Base-by-base conservation (phyloP, 2,888 invertebrate genomes). In the Drosophila parthenogenetica region DNA sequence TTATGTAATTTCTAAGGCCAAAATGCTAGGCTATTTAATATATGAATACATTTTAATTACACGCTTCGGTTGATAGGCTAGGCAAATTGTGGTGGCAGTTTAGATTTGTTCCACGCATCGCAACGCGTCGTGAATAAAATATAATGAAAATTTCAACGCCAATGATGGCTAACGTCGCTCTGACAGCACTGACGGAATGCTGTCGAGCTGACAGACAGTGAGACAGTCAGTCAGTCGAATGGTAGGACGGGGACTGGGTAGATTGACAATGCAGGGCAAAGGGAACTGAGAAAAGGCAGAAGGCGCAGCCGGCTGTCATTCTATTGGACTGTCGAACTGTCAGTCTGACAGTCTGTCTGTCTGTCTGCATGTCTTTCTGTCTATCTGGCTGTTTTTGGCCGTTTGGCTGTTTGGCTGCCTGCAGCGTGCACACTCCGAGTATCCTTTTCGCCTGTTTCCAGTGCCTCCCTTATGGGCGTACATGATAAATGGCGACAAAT, bases 401-500 rank as follows among this genome's bases (percentile, higher is more conserved):
- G 50, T 39, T 11, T 39, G 73, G 46, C 19, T 32, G 61, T 37
- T 43, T 49, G 72, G 64, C 79, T 68, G 77, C 78, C 78, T 78
- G 66, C 74, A 73, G 82, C 71, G 84, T 77, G 73, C 74, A 75
- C 81, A 79, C 82, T 74, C 64, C 69, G 84, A 77, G 83, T 90
- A 89, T 89, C 89, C 90, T 89, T 79, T 76, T 78, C 73, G 79
- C 79, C 78, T 74, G 67, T 58, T 75, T 77, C 73, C 69, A 73
- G 61, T 59, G 73, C 69, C 74, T 77, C 82, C 82, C 89, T 87
- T 89, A 90, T 90, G 91, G 91, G 90, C 89, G 89, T 87, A 77
- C 90, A 92, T 92, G 92, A 92, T 91, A 92, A 92, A 92, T 92
- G 90, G 84, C 90, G 82, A 81, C 75, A 89, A 91, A 92, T 92